A percentile compares a stretch with the other conserved stretches of the same genome.
Evolutionary conservation across 2,113 vertebrate genomes (phyloP).

Genomic region (Egretta garzetta): DNA sequence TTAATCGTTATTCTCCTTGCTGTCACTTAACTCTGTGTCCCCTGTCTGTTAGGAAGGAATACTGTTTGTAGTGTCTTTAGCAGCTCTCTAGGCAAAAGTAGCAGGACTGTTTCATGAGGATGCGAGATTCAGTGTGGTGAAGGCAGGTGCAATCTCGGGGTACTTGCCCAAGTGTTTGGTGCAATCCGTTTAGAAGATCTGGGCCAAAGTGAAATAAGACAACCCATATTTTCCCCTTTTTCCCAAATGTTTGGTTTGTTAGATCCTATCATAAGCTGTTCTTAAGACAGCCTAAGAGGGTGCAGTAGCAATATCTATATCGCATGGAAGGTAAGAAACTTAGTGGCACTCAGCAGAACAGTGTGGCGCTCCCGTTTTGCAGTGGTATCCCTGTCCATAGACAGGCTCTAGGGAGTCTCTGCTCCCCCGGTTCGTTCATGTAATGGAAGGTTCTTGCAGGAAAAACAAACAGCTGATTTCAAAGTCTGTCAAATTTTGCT

Average conservation of each 20-base stretch:
- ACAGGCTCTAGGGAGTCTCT: not conserved
- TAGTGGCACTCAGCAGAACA: not conserved
- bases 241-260: not conserved
- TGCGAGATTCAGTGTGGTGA: not conserved
- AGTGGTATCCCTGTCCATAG: not conserved
- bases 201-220: not conserved
- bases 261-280: not conserved
- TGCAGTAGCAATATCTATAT: not conserved
- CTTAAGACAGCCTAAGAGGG: not conserved
- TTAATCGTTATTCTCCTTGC: not conserved
- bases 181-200: fast-evolving
- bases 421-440: fast-evolving
- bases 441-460: too few relatives aligned
- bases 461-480: not conserved
- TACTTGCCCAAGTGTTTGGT: not conserved
- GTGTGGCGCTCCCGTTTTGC: not conserved
- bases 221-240: not conserved
- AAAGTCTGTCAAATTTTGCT: not conserved
- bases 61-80: not conserved
- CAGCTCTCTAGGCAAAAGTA: not conserved
- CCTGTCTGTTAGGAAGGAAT: not conserved
- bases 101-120: not conserved
- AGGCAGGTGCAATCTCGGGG: fast-evolving
- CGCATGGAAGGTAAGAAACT: not conserved
- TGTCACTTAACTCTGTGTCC: not conserved